These are phyloP conservation scores for Drosophila pseudotakahashii DNA, from an alignment of 2,888 invertebrate genomes.

Conservation along the genomic window DNA sequence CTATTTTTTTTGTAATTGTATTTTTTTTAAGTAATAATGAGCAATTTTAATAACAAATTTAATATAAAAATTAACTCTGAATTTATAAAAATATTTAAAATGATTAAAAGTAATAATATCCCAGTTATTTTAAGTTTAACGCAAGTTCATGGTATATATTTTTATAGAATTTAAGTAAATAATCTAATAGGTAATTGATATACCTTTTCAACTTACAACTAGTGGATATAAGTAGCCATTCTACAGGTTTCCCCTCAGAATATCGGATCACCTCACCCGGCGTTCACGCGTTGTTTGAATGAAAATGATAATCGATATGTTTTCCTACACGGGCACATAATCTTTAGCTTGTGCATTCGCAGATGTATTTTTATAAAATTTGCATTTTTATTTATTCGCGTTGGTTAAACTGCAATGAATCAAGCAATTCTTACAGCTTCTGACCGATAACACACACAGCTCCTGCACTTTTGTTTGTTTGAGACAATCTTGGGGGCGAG, in stretches of 20 bases:
- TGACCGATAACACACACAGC: constrained; percentile 33
- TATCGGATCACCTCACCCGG: constrained; percentile 5
- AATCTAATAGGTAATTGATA: background rate
- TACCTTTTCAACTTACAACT: background rate
- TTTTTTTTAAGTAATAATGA: background rate
- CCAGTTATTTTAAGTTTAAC: too few relatives aligned
- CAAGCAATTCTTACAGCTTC: constrained; percentile 24
- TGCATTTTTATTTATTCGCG: constrained; percentile 4
- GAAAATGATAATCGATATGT: constrained; percentile 24
- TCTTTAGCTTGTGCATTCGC: constrained; percentile 8
- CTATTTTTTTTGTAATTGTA: background rate
- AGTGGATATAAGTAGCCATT: constrained; percentile 1
- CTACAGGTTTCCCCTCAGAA: constrained; percentile 10
- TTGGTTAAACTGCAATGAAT: constrained; percentile 16
- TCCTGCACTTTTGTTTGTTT: constrained; percentile 37
- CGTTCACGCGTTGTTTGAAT: constrained; percentile 32
- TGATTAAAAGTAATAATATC: too few relatives aligned
- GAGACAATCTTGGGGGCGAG: constrained; percentile 15
- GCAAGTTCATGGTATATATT: too few relatives aligned
- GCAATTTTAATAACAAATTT: background rate
- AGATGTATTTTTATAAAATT: constrained; percentile 28
- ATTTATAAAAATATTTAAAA: too few relatives aligned
- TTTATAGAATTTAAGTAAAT: too few relatives aligned
- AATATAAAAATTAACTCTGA: too few relatives aligned
- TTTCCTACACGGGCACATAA: background rate